Evolutionary conservation across 2,888 invertebrate genomes (phyloP), one percentile per base, ranked within the genome.

Genomic region (Dryadula phaetusa): DNA sequence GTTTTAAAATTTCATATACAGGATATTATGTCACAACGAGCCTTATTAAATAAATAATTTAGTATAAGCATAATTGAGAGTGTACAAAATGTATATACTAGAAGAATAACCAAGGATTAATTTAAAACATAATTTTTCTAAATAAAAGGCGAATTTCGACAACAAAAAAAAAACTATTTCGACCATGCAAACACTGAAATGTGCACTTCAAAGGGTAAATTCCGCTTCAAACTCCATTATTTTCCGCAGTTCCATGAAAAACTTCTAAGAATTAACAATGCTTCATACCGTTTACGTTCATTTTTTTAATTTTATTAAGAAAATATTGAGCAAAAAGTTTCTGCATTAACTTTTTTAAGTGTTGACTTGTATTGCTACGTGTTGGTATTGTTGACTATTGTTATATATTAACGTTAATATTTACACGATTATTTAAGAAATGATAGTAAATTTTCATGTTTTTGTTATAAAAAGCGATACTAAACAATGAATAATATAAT

Each of bases 131-230:
- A n/a, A n/a, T n/a, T n/a, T n/a, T n/a, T n/a, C n/a, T 22, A 44
- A 44, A 18, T 16, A 44, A 16, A 28, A 16, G 8, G 8, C 8
- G 8, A 10, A 16, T 52, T 52, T 52, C 28, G 5, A 52, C 28
- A 52, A 28, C 5, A 18, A 16, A 28, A 28, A 28, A 52, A 10
- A 49, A 8, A 40, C n/a, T n/a, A n/a, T 56, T 22, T 40, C 40
- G 22, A 56, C 64, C 46, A 46, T 22, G 44, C 37, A 28, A 56
- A 25, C 37, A 28, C 56, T 56, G 46, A 56, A 64, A 46, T 64
- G 25, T 28, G 53, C 34, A 37, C 25, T 64, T 47, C 54, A 64
- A 64, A 64, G 47, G 56, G 46, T 56, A 64, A 64, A 47, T 20
- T 56, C 56, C 46, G 25, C 18, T 64, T 56, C 5, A 64, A 56